Conservation (phyloP, 2,797 vertebrate species). For the Pangasius djambal region DNA sequence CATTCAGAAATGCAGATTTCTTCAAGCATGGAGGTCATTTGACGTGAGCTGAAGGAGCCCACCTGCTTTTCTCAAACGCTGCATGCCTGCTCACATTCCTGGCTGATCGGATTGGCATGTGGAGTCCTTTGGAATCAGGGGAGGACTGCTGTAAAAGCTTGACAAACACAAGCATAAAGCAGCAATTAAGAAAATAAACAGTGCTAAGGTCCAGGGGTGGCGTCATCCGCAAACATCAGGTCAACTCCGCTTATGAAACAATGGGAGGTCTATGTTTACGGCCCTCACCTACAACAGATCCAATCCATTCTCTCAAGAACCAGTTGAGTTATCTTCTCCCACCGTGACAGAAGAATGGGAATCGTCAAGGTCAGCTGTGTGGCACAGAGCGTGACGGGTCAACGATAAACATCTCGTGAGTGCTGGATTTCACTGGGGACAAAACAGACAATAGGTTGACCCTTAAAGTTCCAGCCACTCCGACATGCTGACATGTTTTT, state of each 20-base stretch:
- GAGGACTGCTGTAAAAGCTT: conserved; percentile 59
- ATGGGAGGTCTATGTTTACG: conserved; percentile 42
- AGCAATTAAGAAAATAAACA: conserved; percentile 64
- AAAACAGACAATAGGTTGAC: conserved; percentile 59
- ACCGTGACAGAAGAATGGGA: conserved; percentile 50
- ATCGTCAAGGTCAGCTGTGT: conserved; percentile 33
- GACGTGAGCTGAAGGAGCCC: conserved; percentile 29
- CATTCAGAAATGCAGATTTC: neutral
- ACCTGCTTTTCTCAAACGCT: conserved; percentile 19
- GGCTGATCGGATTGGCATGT: conserved; percentile 30
- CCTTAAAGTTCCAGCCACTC: conserved; percentile 40
- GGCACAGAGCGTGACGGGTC: conserved; percentile 29
- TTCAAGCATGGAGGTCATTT: neutral
- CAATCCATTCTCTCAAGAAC: conserved; percentile 30
- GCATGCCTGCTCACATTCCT: conserved; percentile 33
- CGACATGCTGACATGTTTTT: conserved; percentile 34
- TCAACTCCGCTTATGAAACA: conserved; percentile 45
- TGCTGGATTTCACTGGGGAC: conserved; percentile 50
- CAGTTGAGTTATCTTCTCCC: conserved; percentile 57
- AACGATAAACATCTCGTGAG: conserved; percentile 59
- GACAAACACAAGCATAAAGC: conserved; percentile 62
- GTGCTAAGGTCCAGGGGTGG: conserved; percentile 32
- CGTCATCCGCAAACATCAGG: conserved; percentile 49
- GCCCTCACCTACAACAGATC: conserved; percentile 7
- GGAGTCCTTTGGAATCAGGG: conserved; percentile 23